Evolutionary conservation across 2,888 invertebrate species (phyloP).

Genomic region (Pharmacophagus antenor): DNA sequence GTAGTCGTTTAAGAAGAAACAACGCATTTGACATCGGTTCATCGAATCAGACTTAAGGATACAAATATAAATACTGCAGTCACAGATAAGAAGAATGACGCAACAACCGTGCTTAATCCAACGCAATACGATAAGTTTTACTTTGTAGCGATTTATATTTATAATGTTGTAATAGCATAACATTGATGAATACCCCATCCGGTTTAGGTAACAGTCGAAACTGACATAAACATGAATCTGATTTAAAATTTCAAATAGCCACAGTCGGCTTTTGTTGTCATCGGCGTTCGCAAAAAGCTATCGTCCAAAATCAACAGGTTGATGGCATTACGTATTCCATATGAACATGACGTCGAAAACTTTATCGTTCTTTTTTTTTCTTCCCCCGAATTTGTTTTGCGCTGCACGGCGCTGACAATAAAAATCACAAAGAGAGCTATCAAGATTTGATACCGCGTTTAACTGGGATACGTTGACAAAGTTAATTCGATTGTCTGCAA

Average conservation of each 20-base stretch:
- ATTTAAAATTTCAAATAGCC: constrained; percentile 75
- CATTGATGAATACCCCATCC: constrained; percentile 70
- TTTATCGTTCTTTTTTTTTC: constrained; percentile 28
- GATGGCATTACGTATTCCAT: constrained; percentile 52
- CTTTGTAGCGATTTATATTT: constrained; percentile 6
- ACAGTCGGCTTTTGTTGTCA: constrained; percentile 59
- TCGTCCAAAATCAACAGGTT: constrained; percentile 56
- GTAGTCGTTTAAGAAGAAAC: constrained; percentile 56
- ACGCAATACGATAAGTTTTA: neutral
- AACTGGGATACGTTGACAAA: constrained; percentile 18
- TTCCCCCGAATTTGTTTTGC: constrained; percentile 28
- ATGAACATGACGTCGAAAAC: constrained; percentile 45
- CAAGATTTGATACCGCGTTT: constrained; percentile 14
- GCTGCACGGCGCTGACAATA: constrained; percentile 29
- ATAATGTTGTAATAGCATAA: constrained; percentile 47
- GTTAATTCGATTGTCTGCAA: constrained; percentile 22
- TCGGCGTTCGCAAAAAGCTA: constrained; percentile 47
- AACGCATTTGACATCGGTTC: constrained; percentile 64
- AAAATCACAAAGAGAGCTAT: constrained; percentile 27
- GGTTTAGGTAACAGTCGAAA: constrained; percentile 65
- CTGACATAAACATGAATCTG: constrained; percentile 65
- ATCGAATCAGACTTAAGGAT: constrained; percentile 51
- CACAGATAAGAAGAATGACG: constrained; percentile 36
- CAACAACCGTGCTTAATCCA: constrained; percentile 14
- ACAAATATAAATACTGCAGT: constrained; percentile 10